Evolutionary conservation across 2,113 vertebrate species (phyloP), one percentile per base, ranked within the genome.

Genomic region (Thalassoma bifasciatum): DNA sequence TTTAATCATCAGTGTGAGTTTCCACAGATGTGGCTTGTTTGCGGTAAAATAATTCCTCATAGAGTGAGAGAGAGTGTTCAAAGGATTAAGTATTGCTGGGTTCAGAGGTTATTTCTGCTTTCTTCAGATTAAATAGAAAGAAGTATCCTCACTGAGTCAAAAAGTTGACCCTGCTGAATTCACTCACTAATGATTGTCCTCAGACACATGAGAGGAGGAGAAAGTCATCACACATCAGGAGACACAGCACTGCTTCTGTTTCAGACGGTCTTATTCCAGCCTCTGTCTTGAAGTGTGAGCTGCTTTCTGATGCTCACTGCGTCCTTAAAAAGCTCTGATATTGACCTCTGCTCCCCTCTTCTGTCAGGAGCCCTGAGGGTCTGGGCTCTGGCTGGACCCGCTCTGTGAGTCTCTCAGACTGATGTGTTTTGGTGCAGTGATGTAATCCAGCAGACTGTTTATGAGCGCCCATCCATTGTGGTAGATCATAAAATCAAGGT

Each of bases 401-500:
- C 30, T 8, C 70, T 30, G 12, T 22, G 47, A 42, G 49, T 38
- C 37, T 60, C 47, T 51, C 26, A 2, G 46, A 46, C 19, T 16
- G 4, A 24, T 17, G 13, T 44, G 19, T n/a, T 22, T 63, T 13
- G 44, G 2, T 46, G 2, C 2, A 26, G 30, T 44, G 26, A 71
- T 58, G 47, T 53, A 11, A 53, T 65, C 17, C 36, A 21, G 49
- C 62, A 57, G 53, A 26, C 23, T 34, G 34, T 66, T 62, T 23
- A 5, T 69, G 44, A 49, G n/a, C 46, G 34, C 49, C 21, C 46
- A 59, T n/a, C 37, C 34, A 38, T 38, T 78, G 34, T 50, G 16
- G 42, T 16, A 44, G n/a, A 21, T 50, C 17, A 4, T 61, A 19
- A 65, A 73, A 69, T 44, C 17, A 5, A 22, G 50, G 19, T 30